phyloP scores from a whole-genome alignment of 2,888 invertebrate genomes.

The Trachelus tabidus region DNA sequence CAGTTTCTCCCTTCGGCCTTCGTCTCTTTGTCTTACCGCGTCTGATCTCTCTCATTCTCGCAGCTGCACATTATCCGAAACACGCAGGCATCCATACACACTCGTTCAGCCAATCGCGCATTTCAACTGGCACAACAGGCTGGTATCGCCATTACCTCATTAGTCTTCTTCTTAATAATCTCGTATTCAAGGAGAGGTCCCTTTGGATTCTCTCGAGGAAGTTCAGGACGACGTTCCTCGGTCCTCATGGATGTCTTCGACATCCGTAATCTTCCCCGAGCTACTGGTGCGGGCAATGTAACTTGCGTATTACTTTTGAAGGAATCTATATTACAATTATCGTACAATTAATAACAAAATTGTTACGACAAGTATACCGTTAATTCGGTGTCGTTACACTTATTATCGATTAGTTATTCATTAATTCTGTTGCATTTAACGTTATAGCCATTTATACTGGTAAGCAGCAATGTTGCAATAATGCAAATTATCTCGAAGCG shows the following conservation, averaged over 20 bases:
- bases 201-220: not conserved
- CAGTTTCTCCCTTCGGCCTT: not conserved
- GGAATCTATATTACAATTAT: conserved; percentile 41
- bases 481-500: not conserved
- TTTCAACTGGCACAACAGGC: not conserved
- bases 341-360: conserved; percentile 44
- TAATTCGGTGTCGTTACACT: conserved; percentile 22
- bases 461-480: not conserved
- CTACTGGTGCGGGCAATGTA: not conserved
- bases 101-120: not conserved
- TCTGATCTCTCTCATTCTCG: no score
- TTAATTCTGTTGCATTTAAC: conserved; percentile 10
- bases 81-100: no score
- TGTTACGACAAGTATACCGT: conserved; percentile 28
- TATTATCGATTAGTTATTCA: conserved; percentile 13
- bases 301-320: not conserved
- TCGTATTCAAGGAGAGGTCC: not conserved
- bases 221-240: not conserved
- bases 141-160: no score
- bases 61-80: no score
- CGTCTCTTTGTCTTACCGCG: no score
- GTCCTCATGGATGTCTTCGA: not conserved
- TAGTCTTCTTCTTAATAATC: not conserved
- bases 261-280: not conserved
- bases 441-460: conserved; percentile 37